Percentiles rank a stretch among this genome's conserved stretches.
Evolutionary conservation across 37 sponge, comb jelly and placozoan species (phyloP).

Genomic region (Diacarnus erythraeanus): DNA sequence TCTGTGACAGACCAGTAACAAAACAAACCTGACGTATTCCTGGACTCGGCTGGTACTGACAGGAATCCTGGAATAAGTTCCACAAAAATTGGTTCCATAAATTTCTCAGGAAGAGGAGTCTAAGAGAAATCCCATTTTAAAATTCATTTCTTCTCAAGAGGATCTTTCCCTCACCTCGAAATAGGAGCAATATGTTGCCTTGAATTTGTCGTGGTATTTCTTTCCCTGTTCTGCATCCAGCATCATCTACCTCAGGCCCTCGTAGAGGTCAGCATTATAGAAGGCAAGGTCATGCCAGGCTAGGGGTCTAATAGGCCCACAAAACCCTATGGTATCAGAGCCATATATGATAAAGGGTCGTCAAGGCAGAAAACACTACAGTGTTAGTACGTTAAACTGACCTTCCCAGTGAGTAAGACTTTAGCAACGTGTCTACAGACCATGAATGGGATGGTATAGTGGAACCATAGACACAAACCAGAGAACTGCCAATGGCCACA

Average conservation of each 20-base stretch:
- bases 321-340: neutral
- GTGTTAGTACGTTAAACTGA: constrained; percentile 3
- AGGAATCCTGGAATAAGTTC: constrained; percentile 80
- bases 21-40: constrained; percentile 79
- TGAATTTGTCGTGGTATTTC: constrained; percentile 64
- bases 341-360: neutral
- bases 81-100: constrained; percentile 44
- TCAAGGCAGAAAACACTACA: neutral
- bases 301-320: constrained; percentile 58
- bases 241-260: constrained; percentile 82
- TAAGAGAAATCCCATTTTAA: constrained; percentile 12
- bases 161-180: constrained; percentile 68
- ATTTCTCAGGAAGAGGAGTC: constrained; percentile 54
- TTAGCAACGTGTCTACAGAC: constrained; percentile 91
- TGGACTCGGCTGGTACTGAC: constrained; percentile 79
- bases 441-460: constrained; percentile 84
- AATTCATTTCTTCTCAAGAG: neutral
- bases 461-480: constrained; percentile 85
- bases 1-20: neutral
- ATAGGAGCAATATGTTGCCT: constrained; percentile 72
- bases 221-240: constrained; percentile 65
- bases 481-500: constrained; percentile 79
- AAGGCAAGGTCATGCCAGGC: constrained; percentile 97
- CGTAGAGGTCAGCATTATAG: constrained; percentile 93
- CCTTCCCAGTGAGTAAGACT: constrained; percentile 83